phyloP scores from a whole-genome alignment of 2,113 vertebrate species.

The Pyxicephalus adspersus region DNA sequence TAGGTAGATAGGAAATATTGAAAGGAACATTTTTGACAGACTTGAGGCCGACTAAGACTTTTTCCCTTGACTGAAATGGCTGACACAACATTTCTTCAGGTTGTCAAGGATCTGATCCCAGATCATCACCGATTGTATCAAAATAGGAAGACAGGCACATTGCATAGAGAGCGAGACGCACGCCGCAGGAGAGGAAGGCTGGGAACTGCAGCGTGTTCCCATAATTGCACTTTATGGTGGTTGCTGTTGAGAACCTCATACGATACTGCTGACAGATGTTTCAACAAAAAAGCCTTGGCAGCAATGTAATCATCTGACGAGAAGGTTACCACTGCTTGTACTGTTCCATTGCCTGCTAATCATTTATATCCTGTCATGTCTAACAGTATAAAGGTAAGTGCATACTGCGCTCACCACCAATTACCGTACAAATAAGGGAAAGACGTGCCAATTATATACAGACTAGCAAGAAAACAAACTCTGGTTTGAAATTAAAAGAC shows the following conservation, averaged over 20 bases:
- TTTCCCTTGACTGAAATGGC: neutral
- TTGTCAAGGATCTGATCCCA: neutral
- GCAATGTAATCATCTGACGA: constrained; percentile 25
- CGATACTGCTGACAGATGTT: constrained; percentile 39
- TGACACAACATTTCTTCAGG: neutral
- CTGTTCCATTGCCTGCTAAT: constrained; percentile 54
- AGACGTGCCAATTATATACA: no score
- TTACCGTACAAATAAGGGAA: neutral
- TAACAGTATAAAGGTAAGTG: neutral
- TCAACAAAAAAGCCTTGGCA: constrained; percentile 42
- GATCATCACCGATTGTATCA: neutral
- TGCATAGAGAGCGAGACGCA: neutral
- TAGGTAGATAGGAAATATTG: no score
- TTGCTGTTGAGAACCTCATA: neutral
- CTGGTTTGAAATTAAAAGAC: no score
- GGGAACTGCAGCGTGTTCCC: constrained; percentile 40
- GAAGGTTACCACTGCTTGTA: constrained; percentile 36
- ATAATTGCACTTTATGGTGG: constrained; percentile 24
- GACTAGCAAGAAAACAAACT: no score
- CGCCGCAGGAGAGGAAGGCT: neutral
- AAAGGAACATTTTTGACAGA: no score
- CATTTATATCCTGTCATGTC: constrained; percentile 46
- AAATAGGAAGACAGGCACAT: constrained; percentile 16
- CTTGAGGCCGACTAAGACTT: neutral
- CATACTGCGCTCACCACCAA: neutral